Evolutionary conservation across 1,140 invertebrate species (phyloP).

Genomic region (Coboldia fuscipes): DNA sequence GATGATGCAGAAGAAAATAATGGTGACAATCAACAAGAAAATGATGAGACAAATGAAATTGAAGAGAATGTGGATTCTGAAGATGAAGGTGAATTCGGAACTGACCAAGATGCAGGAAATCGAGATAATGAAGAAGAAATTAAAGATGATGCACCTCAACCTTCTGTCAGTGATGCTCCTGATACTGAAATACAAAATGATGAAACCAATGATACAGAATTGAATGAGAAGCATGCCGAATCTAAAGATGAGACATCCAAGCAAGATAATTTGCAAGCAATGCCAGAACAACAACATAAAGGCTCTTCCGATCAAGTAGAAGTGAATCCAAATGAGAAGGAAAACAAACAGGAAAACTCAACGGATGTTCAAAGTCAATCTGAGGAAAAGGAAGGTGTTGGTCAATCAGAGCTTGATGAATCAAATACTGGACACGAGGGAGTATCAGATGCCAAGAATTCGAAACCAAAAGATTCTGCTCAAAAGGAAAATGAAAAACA

Average conservation of each 20-base stretch:
- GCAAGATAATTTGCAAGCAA: constrained; percentile 30
- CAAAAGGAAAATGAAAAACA: constrained; percentile 16
- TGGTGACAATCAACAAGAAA: constrained; percentile 16
- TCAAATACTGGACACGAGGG: constrained; percentile 35
- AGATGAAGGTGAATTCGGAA: no score
- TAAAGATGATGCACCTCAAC: constrained; percentile 30
- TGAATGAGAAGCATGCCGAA: constrained; percentile 41
- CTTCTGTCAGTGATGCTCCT: constrained; percentile 15
- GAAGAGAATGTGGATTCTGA: constrained; percentile 18
- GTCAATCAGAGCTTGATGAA: constrained; percentile 35
- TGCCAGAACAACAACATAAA: constrained; percentile 21
- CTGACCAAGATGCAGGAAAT: constrained; percentile 22
- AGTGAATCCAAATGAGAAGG: constrained; percentile 8
- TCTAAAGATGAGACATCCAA: constrained; percentile 31
- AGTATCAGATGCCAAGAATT: constrained; percentile 23
- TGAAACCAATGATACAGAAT: constrained; percentile 17
- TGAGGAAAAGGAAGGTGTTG: constrained; percentile 34
- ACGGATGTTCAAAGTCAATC: constrained; percentile 22
- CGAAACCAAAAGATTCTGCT: constrained; percentile 15
- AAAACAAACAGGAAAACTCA: constrained; percentile 17
- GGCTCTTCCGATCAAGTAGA: constrained; percentile 17
- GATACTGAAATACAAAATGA: constrained; percentile 19
- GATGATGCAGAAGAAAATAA: constrained; percentile 22
- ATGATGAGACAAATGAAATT: constrained; percentile 13
- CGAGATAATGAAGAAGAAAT: constrained; percentile 28